Evolutionary conservation across 2,113 vertebrate species (phyloP), one percentile per base, ranked within the genome.

Genomic region (Eurypyga helias): DNA sequence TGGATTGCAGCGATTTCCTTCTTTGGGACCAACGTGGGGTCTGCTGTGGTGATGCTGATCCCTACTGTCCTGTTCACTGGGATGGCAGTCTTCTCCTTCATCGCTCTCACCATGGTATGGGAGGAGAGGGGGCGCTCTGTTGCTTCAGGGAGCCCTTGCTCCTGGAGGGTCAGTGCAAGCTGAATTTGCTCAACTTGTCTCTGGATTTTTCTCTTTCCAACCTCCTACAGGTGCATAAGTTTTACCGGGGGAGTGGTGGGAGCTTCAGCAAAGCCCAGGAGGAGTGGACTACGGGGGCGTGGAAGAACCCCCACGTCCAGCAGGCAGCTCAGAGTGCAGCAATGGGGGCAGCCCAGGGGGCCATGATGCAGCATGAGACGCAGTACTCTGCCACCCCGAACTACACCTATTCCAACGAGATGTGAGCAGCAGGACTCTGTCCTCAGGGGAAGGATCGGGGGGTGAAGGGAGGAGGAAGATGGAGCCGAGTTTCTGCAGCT

Each of bases 191-290:
- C 60, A 81, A 1, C 15, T 12, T 41, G 3, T 33, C 41, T 89
- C 7, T 49, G 86, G 33, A 5, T 64, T 33, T 41, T 79, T 67
- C 83, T 85, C 73, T 46, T 70, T 34, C 13, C 49, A 21, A 82
- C 52, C 18, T 75, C 10, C 43, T 81, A 14, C 94, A 99, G 99
- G 99, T 99, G 90, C 99, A 99, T 87, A 99, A 99, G 91, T 99
- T 99, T 86, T 99, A 99, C 97, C 99, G 99, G 57, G 99, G 99
- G 61, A 99, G 99, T 2, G 99, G 99, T 0, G 99, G 99, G 11
- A 99, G 99, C 92, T 98, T 99, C 98, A 99, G 99, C 97, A 99
- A 99, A 96, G 99, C 99, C 10, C 99, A 99, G 94, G 99, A 99
- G 91, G 99, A 99, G 97, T 99, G 99, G 99, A 98, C 99, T 92